A percentile compares a stretch with the other conserved stretches of the same genome.
Evolutionary conservation across 2,113 vertebrate genomes (phyloP).

Genomic region (Opisthocomus hoazin): DNA sequence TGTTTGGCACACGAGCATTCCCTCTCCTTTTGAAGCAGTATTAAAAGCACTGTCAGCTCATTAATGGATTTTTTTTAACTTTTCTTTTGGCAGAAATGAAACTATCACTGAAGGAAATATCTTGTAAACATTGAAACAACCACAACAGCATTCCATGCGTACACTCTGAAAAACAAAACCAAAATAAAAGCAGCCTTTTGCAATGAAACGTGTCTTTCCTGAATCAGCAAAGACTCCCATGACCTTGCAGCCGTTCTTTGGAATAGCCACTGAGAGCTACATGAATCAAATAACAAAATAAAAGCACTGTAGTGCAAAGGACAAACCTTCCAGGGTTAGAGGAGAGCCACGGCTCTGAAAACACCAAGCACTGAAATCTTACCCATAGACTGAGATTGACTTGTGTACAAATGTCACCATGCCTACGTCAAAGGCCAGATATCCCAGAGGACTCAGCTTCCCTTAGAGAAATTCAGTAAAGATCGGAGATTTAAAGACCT

Average conservation of each 20-base stretch:
- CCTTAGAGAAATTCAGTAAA: neutral
- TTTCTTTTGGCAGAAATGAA: constrained; percentile 56
- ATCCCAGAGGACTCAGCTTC: neutral
- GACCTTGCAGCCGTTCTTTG: constrained; percentile 51
- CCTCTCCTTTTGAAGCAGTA: constrained; percentile 53
- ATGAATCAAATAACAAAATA: constrained; percentile 37
- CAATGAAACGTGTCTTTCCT: constrained; percentile 51
- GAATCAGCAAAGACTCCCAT: constrained; percentile 64
- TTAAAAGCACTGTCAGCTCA: constrained; percentile 66
- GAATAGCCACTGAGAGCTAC: constrained; percentile 22
- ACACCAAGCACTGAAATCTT: neutral
- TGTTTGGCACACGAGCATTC: constrained; percentile 6
- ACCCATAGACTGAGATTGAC: neutral
- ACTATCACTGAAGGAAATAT: constrained; percentile 69
- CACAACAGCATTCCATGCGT: constrained; percentile 67
- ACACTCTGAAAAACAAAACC: constrained; percentile 51
- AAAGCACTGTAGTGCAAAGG: neutral
- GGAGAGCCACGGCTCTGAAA: neutral
- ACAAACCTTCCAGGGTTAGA: neutral
- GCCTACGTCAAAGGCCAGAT: neutral
- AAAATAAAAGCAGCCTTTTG: constrained; percentile 64
- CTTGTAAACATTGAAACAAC: constrained; percentile 67
- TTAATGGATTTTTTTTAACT: constrained; percentile 61
- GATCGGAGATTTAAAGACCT: neutral
- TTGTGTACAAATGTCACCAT: constrained; percentile 6